Evolutionary conservation across 2,113 vertebrate species (phyloP).

Genomic region (Tragelaphus strepsiceros): DNA sequence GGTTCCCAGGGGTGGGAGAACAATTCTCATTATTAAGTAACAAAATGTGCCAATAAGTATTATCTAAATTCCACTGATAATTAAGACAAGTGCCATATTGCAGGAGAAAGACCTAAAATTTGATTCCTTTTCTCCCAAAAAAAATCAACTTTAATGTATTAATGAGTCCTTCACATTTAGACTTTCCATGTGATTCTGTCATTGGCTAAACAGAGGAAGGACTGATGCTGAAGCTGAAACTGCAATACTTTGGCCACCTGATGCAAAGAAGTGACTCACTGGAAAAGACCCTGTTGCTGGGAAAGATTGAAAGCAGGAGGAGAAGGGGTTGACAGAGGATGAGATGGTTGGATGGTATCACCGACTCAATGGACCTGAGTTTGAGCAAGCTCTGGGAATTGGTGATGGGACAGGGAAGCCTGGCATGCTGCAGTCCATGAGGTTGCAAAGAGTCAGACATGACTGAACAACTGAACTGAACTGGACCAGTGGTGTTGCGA

Average conservation of each 20-base stretch:
- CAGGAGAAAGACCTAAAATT: background rate
- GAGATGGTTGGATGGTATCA: background rate
- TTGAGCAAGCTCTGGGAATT: background rate
- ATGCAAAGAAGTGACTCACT: rapidly evolving
- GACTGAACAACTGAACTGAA: background rate
- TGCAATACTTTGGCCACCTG: background rate
- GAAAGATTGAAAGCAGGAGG: background rate
- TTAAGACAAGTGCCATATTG: background rate
- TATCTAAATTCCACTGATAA: background rate
- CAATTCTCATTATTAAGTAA: too few relatives aligned
- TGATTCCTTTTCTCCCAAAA: background rate
- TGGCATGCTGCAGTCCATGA: background rate
- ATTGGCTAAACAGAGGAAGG: background rate
- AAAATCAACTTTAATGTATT: background rate
- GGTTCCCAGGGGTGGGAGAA: background rate
- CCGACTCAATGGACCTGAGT: background rate
- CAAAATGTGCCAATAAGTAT: background rate
- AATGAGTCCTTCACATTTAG: background rate
- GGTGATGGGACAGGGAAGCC: background rate
- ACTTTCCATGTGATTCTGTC: background rate
- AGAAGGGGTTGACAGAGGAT: background rate
- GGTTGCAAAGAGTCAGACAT: background rate
- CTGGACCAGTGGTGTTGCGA: background rate
- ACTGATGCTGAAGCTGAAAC: background rate
- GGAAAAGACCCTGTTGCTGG: background rate